Evolutionary conservation across 2,888 invertebrate species (phyloP), one percentile per base, ranked within the genome.

Genomic region (Boloria selene): DNA sequence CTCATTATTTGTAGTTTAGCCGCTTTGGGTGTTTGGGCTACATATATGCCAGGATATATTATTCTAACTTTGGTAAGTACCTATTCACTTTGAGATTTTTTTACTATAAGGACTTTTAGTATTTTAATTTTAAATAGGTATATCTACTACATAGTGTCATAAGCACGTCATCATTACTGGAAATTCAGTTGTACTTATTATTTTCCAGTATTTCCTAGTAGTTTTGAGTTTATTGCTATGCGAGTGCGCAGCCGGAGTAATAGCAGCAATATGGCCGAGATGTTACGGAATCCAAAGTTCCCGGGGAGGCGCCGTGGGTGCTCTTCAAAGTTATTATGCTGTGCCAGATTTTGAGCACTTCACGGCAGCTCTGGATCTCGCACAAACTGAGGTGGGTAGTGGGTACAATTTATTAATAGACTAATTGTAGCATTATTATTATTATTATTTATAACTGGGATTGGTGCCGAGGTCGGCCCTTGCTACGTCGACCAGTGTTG

Each of bases 1-100:
- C 90, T 96, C 62, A 83, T 94, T 45, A 93, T 96, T 60, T 94
- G 95, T 62, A 90, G 95, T 6, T 93, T 95, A 0, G 95, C 96
- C 4, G 94, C 96, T 54, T 85, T 96, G 18, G 97, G 97, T 56
- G 97, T 96, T 83, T 97, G 96, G 96, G 96, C 96, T 0, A 95
- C 95, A 0, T 96, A 96, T 77, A 92, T 96, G 75, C 94, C 95
- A 72, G 96, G 95, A 75, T 96, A 95, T 77, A 94, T 94, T 74
- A 93, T 96, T 71, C 89, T 74, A 49, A 70, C 71, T 14, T 56
- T 69, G 52, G 74, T 74, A 66, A 70, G 74, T 65, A n/a, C n/a
- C n/a, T n/a, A 62, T 31, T 17, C 55, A 38, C 13, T 53, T 58
- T 18, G 51, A 16, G 2, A 52, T 14, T 17, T 14, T 3, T 18